Base-by-base conservation (phyloP, 1,140 invertebrate species). In the Leptoteleia sp. region DNA sequence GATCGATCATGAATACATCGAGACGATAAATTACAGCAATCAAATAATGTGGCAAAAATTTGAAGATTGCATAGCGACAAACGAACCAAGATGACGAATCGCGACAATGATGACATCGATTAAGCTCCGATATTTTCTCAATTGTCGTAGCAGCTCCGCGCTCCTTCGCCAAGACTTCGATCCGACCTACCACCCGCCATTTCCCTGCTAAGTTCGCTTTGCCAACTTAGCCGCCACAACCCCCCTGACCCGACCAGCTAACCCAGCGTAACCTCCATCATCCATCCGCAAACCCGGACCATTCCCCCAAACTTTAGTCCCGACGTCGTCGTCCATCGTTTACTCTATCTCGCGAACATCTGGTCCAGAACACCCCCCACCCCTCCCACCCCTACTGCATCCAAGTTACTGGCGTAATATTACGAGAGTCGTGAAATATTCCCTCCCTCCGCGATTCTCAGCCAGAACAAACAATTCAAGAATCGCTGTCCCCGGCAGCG, bases 361-460 rank as follows among this genome's bases (percentile, higher is more conserved):
- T 84, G 84, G 82, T 77, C 75, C 54, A 73, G 65, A 79, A 77
- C 61, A n/a, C n/a, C n/a, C n/a, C n/a, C n/a, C n/a, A n/a, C n/a
- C n/a, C n/a, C n/a, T n/a, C n/a, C n/a, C n/a, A n/a, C 65, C 65
- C 47, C 40, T 64, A 27, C 37, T 12, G 55, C 59, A 55, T 52
- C 65, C 84, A 82, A 85, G 81, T 86, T 85, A 86, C 79, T 79
- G 80, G 68, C 73, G 76, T 84, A 86, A 86, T 86, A 85, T 86
- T 79, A 82, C 80, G 31, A 42, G 38, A 75, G 47, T 79, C 52
- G 79, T 82, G 81, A 85, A 83, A 85, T 85, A 86, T 85, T 83
- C 73, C 59, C 27, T 64, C 76, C 73, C 71, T 29, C 1, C 7
- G 78, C 59, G 15, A 33, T 47, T 45, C 8, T 12, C 16, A 40